Percentiles rank a stretch among this genome's conserved stretches.
Evolutionary conservation across 2,113 vertebrate genomes (phyloP).

Genomic region (Casuarius casuarius): DNA sequence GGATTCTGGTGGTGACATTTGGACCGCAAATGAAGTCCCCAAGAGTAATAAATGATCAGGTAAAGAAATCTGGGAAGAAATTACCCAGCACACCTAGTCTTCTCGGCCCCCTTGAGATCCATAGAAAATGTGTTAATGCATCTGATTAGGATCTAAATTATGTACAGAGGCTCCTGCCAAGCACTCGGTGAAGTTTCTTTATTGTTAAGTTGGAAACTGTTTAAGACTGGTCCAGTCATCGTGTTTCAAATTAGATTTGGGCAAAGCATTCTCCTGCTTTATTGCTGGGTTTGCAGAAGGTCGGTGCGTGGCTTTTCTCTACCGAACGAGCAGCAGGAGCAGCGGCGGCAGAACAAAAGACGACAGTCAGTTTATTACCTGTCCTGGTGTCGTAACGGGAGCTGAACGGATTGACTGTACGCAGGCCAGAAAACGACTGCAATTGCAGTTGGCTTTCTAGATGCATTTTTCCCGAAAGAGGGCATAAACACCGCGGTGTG

Average conservation of each 20-base stretch:
- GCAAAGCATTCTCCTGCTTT: background rate
- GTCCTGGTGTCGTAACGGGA: background rate
- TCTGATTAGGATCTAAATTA: constrained; percentile 71
- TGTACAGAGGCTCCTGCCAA: constrained; percentile 61
- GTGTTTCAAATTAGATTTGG: constrained; percentile 55
- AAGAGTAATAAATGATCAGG: constrained; percentile 60
- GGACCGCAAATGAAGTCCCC: constrained; percentile 51
- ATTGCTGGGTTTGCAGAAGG: background rate
- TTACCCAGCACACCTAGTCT: constrained; percentile 62
- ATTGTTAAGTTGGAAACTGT: constrained; percentile 50
- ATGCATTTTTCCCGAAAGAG: accelerated
- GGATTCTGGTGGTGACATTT: constrained; percentile 47
- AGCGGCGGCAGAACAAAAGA: background rate
- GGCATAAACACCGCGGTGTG: background rate
- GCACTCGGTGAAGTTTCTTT: constrained; percentile 48
- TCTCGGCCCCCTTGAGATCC: constrained; percentile 42
- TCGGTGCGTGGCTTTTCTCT: background rate
- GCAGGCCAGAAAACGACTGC: background rate
- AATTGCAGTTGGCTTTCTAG: background rate
- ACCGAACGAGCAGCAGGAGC: background rate
- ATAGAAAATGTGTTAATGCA: constrained; percentile 70
- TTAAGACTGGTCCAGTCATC: constrained; percentile 47
- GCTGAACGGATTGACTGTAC: background rate
- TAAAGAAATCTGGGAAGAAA: constrained; percentile 61
- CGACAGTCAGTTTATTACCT: background rate